Evolutionary conservation across 2,797 vertebrate species (phyloP).

Genomic region (Schizothorax lantsangensis): DNA sequence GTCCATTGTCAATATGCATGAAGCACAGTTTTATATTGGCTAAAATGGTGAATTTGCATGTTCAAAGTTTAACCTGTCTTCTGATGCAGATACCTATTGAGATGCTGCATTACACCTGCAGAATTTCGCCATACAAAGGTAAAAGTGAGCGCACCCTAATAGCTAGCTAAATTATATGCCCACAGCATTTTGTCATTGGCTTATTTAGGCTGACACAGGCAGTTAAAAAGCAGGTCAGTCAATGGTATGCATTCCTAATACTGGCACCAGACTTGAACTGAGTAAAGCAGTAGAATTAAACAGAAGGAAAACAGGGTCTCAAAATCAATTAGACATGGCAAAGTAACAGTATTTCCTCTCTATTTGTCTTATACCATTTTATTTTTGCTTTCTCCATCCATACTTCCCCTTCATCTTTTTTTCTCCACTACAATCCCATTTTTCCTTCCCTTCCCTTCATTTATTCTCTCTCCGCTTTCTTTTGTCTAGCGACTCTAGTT

Average conservation of each 20-base stretch:
- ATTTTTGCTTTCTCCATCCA: background rate
- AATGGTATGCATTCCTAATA: constrained; percentile 7
- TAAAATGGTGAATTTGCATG: background rate
- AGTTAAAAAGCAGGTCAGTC: constrained; percentile 1
- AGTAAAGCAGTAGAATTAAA: constrained; percentile 6
- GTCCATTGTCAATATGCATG: background rate
- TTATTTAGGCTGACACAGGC: constrained; percentile 2
- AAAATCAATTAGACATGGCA: constrained; percentile 5
- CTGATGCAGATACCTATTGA: background rate
- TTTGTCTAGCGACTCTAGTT: constrained; percentile 50
- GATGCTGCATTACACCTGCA: background rate
- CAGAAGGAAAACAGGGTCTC: constrained; percentile 19
- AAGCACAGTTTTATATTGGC: background rate
- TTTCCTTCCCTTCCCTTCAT: background rate
- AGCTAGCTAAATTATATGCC: background rate
- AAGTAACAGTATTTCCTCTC: constrained; percentile 18
- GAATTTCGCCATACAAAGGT: background rate
- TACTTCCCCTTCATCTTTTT: background rate
- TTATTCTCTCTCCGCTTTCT: constrained; percentile 23
- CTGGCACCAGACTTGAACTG: constrained; percentile 6
- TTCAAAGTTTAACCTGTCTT: background rate
- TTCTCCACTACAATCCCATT: background rate
- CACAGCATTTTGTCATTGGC: background rate
- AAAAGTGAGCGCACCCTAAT: background rate
- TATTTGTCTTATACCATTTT: background rate